Evolutionary conservation across 2,113 vertebrate genomes (phyloP).

Genomic region (Thunnus thynnus): DNA sequence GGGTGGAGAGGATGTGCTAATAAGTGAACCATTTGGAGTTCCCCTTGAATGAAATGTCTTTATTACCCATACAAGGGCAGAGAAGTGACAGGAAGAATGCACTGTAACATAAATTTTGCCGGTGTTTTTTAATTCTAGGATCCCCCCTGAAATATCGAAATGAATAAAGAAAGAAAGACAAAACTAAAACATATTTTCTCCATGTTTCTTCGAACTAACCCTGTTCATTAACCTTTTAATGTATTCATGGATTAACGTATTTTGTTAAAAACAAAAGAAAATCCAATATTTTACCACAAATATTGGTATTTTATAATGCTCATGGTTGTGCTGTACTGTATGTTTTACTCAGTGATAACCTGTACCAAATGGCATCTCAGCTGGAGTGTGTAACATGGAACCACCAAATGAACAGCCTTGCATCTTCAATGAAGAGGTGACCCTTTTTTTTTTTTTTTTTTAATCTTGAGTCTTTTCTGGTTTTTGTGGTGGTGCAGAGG

Average conservation of each 20-base stretch:
- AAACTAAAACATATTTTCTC: neutral
- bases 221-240: neutral
- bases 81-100: constrained; percentile 24
- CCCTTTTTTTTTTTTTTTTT: neutral
- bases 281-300: neutral
- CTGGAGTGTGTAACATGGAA: constrained; percentile 83
- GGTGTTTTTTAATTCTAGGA: constrained; percentile 4
- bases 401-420: constrained; percentile 78
- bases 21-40: constrained; percentile 67
- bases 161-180: neutral
- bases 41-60: constrained; percentile 55
- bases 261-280: neutral
- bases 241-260: neutral
- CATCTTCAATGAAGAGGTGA: constrained; percentile 79
- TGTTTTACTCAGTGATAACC: constrained; percentile 75
- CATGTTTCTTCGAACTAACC: neutral
- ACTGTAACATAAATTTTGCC: constrained; percentile 26
- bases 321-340: constrained; percentile 7
- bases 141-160: neutral
- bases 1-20: constrained; percentile 76
- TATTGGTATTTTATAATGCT: neutral
- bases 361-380: constrained; percentile 83
- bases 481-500: constrained; percentile 24
- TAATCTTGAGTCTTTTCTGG: constrained; percentile 3
- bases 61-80: constrained; percentile 48